A percentile compares a stretch with the other conserved stretches of the same genome.
Evolutionary conservation across 2,888 invertebrate species (phyloP).

Genomic region (Marasmarcha lunaedactyla): DNA sequence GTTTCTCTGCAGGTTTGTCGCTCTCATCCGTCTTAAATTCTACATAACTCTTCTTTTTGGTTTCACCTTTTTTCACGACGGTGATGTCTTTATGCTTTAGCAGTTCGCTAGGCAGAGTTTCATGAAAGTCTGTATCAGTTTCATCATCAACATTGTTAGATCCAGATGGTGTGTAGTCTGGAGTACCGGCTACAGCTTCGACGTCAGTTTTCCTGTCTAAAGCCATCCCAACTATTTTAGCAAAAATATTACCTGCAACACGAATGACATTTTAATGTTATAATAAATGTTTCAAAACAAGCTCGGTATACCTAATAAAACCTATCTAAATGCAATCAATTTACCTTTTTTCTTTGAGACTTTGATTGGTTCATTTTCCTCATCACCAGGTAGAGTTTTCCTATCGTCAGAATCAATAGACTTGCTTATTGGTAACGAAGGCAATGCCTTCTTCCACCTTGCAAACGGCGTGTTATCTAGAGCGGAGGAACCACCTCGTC

Average conservation of each 20-base stretch:
- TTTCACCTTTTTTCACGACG: slow-evolving; percentile 26
- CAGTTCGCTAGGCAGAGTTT: slow-evolving; percentile 74
- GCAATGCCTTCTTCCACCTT: slow-evolving; percentile 78
- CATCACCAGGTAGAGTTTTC: slow-evolving; percentile 36
- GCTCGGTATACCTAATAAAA: slow-evolving; percentile 3
- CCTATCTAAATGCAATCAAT: no score
- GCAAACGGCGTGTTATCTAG: slow-evolving; percentile 73
- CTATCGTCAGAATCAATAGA: slow-evolving; percentile 66
- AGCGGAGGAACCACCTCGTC: slow-evolving; percentile 66
- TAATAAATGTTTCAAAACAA: no score
- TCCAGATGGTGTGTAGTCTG: slow-evolving; percentile 27
- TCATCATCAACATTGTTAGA: slow-evolving; percentile 68
- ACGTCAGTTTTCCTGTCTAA: slow-evolving; percentile 71
- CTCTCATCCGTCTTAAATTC: slow-evolving; percentile 32
- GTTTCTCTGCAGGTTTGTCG: slow-evolving; percentile 17
- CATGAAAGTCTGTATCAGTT: slow-evolving; percentile 79
- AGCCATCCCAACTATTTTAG: slow-evolving; percentile 71
- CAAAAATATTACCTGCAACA: slow-evolving; percentile 60
- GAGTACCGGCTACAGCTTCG: slow-evolving; percentile 47
- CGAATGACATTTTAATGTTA: slow-evolving; percentile 7
- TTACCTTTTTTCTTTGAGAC: slow-evolving; percentile 41
- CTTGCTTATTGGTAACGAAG: slow-evolving; percentile 68
- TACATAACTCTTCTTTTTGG: slow-evolving; percentile 29
- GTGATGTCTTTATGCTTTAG: slow-evolving; percentile 64
- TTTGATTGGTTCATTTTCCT: slow-evolving; percentile 30